Conservation (phyloP, 2,113 vertebrate species). For the Caracal caracal region DNA sequence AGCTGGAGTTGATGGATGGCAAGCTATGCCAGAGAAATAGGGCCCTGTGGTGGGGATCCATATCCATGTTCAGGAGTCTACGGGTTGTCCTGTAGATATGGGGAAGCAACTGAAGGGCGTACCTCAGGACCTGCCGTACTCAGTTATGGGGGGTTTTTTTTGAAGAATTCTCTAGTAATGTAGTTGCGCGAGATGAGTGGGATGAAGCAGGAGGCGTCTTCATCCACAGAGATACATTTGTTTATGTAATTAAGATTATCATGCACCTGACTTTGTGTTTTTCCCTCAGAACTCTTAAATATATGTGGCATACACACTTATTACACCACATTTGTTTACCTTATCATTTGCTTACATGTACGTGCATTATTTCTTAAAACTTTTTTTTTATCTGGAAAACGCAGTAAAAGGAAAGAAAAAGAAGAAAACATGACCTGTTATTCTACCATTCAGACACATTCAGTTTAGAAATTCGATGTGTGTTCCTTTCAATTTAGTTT, state of each 20-base stretch:
- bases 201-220: background rate
- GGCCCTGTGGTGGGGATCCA: background rate
- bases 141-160: background rate
- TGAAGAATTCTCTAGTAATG: background rate
- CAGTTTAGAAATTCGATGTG: background rate
- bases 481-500: background rate
- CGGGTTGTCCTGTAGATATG: background rate
- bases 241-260: background rate
- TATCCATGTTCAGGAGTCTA: background rate
- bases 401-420: background rate
- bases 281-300: background rate
- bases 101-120: background rate
- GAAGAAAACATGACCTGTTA: background rate
- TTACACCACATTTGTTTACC: background rate
- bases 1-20: background rate
- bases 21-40: background rate
- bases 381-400: background rate
- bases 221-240: background rate
- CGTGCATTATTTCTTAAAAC: background rate
- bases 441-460: background rate
- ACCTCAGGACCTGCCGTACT: background rate
- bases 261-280: background rate
- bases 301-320: background rate
- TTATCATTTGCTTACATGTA: background rate
- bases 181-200: background rate